These are phyloP conservation scores for Helicoverpa armigera DNA, from an alignment of 1,140 invertebrate genomes.

Conservation along the genomic window DNA sequence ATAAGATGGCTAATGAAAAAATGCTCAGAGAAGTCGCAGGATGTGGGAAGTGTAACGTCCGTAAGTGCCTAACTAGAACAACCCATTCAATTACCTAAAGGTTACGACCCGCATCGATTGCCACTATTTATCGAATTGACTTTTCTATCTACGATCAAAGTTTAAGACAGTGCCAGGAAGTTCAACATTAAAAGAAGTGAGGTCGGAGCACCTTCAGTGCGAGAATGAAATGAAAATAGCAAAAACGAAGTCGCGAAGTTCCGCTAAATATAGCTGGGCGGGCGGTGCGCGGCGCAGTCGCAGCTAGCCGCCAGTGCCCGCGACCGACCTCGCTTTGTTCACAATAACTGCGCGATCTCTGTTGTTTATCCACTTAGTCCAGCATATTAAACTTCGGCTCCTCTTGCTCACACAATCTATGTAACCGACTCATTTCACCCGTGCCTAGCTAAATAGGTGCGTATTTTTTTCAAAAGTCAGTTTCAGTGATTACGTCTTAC, in stretches of 20 bases:
- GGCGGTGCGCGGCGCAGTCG: constrained; percentile 65
- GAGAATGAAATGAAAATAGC: constrained; percentile 85
- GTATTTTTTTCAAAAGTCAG: background rate
- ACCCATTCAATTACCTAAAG: background rate
- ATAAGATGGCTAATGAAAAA: no score
- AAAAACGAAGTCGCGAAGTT: constrained; percentile 82
- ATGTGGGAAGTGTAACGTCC: no score
- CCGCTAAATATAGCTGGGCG: constrained; percentile 81
- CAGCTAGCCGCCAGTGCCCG: constrained; percentile 53
- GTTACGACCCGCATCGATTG: background rate
- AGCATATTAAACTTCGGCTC: constrained; percentile 2
- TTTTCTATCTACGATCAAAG: background rate
- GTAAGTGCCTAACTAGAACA: no score
- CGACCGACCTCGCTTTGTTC: constrained; percentile 74
- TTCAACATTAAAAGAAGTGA: constrained; percentile 66
- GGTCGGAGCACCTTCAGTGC: constrained; percentile 59
- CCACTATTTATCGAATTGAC: background rate
- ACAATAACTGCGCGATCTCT: constrained; percentile 50
- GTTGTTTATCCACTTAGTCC: constrained; percentile 39
- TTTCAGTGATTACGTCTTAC: constrained; percentile 1
- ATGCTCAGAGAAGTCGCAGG: no score
- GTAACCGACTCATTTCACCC: background rate
- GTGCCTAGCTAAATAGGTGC: no score
- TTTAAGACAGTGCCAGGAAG: constrained; percentile 16
- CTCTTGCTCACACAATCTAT: background rate